Evolutionary conservation across 2,888 invertebrate species (phyloP).

Genomic region (Ormia ochracea): DNA sequence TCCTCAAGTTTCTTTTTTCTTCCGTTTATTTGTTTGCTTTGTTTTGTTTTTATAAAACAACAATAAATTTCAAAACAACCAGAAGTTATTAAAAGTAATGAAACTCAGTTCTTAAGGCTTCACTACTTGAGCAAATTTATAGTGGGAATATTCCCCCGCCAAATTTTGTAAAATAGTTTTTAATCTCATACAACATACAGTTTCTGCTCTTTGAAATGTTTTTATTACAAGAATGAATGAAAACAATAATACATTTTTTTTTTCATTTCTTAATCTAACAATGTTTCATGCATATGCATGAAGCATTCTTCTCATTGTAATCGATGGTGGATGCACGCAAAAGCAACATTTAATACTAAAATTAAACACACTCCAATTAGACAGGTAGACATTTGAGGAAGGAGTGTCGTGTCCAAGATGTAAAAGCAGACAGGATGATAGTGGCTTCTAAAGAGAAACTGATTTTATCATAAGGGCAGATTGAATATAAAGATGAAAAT

Average conservation of each 20-base stretch:
- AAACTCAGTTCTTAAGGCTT: constrained; percentile 1
- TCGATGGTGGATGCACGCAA: not conserved
- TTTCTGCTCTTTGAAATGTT: too few species aligned
- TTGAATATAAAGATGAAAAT: not conserved
- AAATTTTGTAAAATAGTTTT: not conserved
- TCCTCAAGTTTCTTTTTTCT: not conserved
- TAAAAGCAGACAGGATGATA: not conserved
- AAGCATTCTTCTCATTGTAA: not conserved
- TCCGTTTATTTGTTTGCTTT: not conserved
- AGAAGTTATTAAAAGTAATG: constrained; percentile 22
- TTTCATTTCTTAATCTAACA: too few species aligned
- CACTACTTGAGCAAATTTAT: not conserved
- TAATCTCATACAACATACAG: not conserved
- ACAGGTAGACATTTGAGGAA: not conserved
- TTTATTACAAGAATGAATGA: too few species aligned
- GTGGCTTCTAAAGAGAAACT: not conserved
- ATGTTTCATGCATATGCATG: not conserved
- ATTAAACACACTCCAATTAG: not conserved
- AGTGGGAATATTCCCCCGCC: not conserved
- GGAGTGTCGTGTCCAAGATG: not conserved
- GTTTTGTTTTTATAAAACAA: not conserved
- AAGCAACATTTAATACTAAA: not conserved
- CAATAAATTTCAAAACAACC: not conserved
- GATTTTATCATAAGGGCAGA: not conserved
- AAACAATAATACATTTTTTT: too few species aligned